Evolutionary conservation across 2,113 vertebrate genomes (phyloP).

Genomic region (Prietella phreatophila): DNA sequence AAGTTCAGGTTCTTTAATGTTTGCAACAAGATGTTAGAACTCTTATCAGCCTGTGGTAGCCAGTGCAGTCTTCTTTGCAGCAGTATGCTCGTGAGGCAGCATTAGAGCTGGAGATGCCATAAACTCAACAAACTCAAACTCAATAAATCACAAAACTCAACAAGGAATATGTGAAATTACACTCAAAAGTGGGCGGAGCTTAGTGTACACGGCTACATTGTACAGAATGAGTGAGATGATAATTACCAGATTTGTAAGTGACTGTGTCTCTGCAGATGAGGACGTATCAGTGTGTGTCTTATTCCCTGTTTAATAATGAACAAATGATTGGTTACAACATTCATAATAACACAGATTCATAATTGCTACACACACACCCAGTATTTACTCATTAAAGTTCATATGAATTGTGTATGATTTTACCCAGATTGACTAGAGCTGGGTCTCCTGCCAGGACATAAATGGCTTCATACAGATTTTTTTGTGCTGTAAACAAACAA

Average conservation of each 20-base stretch:
- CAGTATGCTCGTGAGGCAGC: too few species aligned
- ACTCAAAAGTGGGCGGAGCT: neutral
- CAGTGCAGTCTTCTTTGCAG: too few species aligned
- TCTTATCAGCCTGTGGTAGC: too few species aligned
- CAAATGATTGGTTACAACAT: neutral
- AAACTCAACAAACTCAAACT: too few species aligned
- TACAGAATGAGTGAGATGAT: neutral
- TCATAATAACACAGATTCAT: neutral
- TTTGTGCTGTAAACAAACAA: neutral
- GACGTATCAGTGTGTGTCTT: neutral
- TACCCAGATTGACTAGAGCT: neutral
- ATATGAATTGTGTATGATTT: neutral
- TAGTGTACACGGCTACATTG: neutral
- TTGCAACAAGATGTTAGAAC: too few species aligned
- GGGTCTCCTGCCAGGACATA: constrained; percentile 19
- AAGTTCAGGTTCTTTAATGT: too few species aligned
- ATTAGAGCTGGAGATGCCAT: too few species aligned
- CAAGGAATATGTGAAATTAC: neutral
- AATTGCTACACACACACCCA: neutral
- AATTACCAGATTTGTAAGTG: neutral
- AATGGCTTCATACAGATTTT: neutral
- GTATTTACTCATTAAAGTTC: too few species aligned
- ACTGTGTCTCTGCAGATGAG: neutral
- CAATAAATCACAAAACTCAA: neutral
- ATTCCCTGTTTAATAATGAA: neutral